Evolutionary conservation across 2,888 invertebrate species (phyloP), one percentile per base, ranked within the genome.

Genomic region (Cantharis lateralis): DNA sequence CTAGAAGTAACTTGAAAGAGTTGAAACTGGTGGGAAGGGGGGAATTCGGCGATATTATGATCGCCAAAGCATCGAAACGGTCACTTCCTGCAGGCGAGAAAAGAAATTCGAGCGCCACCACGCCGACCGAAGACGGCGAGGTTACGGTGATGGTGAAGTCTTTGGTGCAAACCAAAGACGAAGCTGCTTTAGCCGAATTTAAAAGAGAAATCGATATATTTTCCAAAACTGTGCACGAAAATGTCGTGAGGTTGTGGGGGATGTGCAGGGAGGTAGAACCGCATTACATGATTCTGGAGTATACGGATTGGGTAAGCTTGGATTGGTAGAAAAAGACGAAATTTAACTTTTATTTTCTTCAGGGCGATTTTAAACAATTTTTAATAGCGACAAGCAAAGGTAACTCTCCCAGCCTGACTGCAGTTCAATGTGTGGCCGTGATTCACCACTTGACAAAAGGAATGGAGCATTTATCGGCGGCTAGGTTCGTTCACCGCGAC

Each of bases 301-400:
- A 96, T 85, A 96, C 96, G 3, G 98, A 98, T 86, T 98, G 97
- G 98, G 95, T 96, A 87, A 88, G 90, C 70, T 74, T 68, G 0
- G 18, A n/a, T 66, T 20, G 18, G 16, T 10, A 62, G 13, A 32
- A 32, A 5, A 10, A 24, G 15, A 64, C 64, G 13, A 13, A 24
- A 66, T 9, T 78, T 90, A 90, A 81, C 89, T 10, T 3, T 90
- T 87, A 1, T 28, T 9, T 15, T 24, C 72, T 75, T 16, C 16
- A 96, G 96, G 98, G 98, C 7, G 98, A 98, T 87, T 90, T 98
- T 71, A 98, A 98, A 84, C 96, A 95, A 89, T 97, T 95, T 90
- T 90, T 96, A 18, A 88, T 94, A 71, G 95, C 95, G 11, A 93
- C 93, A 0, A 90, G 91, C 48, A 89, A 86, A 73, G 88, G 85